Base-by-base conservation (phyloP, 2,113 vertebrate genomes). In the Chloropsis cyanopogon region DNA sequence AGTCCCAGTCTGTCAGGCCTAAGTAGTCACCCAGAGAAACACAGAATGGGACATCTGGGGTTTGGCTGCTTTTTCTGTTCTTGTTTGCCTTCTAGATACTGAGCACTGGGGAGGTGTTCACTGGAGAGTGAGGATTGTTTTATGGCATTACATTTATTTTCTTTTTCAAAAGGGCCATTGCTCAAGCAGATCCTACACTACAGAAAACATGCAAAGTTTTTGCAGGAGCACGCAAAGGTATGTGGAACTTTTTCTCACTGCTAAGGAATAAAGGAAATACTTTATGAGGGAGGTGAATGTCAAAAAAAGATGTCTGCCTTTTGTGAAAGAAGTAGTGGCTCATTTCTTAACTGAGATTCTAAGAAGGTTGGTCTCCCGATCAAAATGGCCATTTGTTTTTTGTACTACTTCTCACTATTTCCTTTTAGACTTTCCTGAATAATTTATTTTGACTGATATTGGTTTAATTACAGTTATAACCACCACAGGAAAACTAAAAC, bases 391-490 rank as follows among this genome's bases (percentile, higher is more conserved):
- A 75, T 91, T 82, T 52, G 0, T 39, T 39, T 54, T 59, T 29
- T 78, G 66, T 53, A n/a, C 21, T 83, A 14, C 37, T 64, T 78
- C 41, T 92, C 96, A 92, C 61, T 92, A 59, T 76, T 88, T 91
- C 42, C 23, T 57, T 78, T 56, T 63, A 85, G 56, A 46, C 60
- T 86, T 90, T 61, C 60, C 44, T 39, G 42, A 69, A 39, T 54
- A 57, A 37, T 86, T 96, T 93, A 93, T 93, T 95, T 95, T 88
- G 39, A 75, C 80, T 82, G 52, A 76, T 63, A 94, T 6, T 44
- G 6, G 33, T 54, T 96, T 95, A 87, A 71, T 26, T 85, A 73
- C 60, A 78, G 66, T 68, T 90, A 82, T 49, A 90, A 72, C 24
- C 54, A 90, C 64, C 50, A 72, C 71, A 93, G 66, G 29, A 80